Base-by-base conservation (phyloP, 2,797 vertebrate genomes). In the Etheostoma nigrum region DNA sequence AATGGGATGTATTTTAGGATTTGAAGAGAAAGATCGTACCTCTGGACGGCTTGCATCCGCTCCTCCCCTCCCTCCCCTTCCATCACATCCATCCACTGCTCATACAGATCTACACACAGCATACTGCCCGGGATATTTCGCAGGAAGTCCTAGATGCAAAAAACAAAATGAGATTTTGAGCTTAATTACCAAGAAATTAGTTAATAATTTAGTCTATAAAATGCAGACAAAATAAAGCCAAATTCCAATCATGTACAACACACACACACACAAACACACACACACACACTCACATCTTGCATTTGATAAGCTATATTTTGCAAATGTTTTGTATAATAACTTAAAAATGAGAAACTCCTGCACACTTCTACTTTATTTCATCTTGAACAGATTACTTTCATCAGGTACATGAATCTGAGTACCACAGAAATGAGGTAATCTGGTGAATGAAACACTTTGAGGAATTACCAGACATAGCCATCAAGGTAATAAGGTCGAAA, bases 111-210 rank as follows among this genome's bases (percentile, higher is more conserved):
- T 74, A 94, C 95, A 69, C 95, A 95, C 86, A 99, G 95, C 87
- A 99, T 87, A 81, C 97, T 97, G 88, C 95, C 97, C 0, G 98
- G 97, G 90, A 99, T 96, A 81, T 96, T 97, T 49, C 97, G 93
- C 83, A 99, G 94, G 91, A 99, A 99, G 93, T 98, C 97, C 97
- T 99, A 76, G 0, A 6, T 3, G 42, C 3, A 80, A 51, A 84
- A 30, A n/a, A 44, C 1, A 2, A 40, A 71, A 33, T 64, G n/a
- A 66, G 52, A 58, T 30, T 6, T 27, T 30, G 5, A 51, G 36
- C 5, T 68, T 40, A 55, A 1, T 40, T 12, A 63, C 21, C 40
- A 21, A 21, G 59, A 54, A 18, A 19, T 47, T 33, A 7, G 15
- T 33, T 30, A 21, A 59, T 59, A 27, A 21, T 19, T 16, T 21